phyloP scores from a whole-genome alignment of 2,113 vertebrate species.

The Numida meleagris region DNA sequence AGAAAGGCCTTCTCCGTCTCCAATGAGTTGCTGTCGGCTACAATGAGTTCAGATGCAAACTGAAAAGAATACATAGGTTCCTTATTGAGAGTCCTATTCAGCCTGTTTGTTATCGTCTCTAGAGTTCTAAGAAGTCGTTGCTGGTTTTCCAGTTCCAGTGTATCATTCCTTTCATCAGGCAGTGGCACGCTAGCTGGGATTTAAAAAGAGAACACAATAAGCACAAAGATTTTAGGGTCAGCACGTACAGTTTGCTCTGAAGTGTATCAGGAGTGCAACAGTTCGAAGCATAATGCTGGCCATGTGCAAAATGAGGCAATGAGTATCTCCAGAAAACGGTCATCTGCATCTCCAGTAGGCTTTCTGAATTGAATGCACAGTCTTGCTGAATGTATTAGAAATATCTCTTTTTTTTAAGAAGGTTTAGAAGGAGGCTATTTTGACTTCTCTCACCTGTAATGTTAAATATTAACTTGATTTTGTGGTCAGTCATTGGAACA shows the following conservation, averaged over 20 bases:
- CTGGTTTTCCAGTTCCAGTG: slow-evolving; percentile 91
- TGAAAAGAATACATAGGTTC: slow-evolving; percentile 92
- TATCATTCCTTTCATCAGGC: slow-evolving; percentile 92
- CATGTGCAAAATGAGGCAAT: not conserved
- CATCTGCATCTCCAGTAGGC: not conserved
- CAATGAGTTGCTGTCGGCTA: slow-evolving; percentile 92
- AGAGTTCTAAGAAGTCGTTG: slow-evolving; percentile 89
- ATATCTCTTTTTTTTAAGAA: not conserved
- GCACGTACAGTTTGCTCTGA: not conserved
- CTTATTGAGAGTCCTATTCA: slow-evolving; percentile 90
- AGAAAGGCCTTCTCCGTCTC: slow-evolving; percentile 89
- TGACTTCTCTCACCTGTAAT: slow-evolving; percentile 87
- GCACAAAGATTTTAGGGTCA: slow-evolving; percentile 8
- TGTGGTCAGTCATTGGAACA: slow-evolving; percentile 86
- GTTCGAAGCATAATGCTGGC: not conserved
- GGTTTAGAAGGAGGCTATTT: not conserved
- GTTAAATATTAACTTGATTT: slow-evolving; percentile 97
- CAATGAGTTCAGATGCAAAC: slow-evolving; percentile 89
- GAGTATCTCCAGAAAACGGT: not conserved
- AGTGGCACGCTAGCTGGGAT: slow-evolving; percentile 94
- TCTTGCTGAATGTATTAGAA: not conserved
- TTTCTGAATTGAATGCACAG: not conserved
- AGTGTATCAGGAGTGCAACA: not conserved
- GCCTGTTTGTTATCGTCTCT: slow-evolving; percentile 90
- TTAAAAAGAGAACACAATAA: slow-evolving; percentile 70